A percentile compares a stretch with the other conserved stretches of the same genome.
Evolutionary conservation across 1,140 invertebrate species (phyloP).

Genomic region (Camponotus vicinus): DNA sequence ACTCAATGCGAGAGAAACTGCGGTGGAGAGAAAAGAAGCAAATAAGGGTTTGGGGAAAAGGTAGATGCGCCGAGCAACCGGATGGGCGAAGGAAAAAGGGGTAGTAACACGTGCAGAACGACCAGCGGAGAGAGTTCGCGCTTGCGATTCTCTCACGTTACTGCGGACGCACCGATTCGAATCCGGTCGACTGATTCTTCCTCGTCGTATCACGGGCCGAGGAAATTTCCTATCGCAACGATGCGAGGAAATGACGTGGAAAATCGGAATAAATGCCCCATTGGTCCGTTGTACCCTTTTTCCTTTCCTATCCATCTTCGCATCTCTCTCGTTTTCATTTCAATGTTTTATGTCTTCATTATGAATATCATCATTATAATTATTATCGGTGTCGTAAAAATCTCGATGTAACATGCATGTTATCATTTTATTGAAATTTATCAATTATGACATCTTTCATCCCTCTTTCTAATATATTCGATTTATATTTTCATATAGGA

Average conservation of each 20-base stretch:
- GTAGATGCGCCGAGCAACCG: constrained; percentile 33
- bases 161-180: constrained; percentile 67
- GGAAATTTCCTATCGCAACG: constrained; percentile 70
- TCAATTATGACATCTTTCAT: not conserved
- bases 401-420: not conserved
- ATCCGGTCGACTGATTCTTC: constrained; percentile 70
- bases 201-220: constrained; percentile 64
- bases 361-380: not conserved
- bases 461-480: not conserved
- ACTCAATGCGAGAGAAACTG: constrained; percentile 26
- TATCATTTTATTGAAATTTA: not conserved
- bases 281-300: constrained; percentile 60
- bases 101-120: constrained; percentile 49
- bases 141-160: constrained; percentile 63
- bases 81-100: constrained; percentile 27
- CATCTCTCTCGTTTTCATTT: not conserved
- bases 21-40: constrained; percentile 19
- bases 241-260: constrained; percentile 69
- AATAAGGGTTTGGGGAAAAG: constrained; percentile 1
- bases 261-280: constrained; percentile 64
- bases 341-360: constrained; percentile 19
- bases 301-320: not conserved
- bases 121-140: constrained; percentile 39
- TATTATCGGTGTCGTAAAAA: constrained; percentile 5
- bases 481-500: not conserved